Evolutionary conservation across 2,113 vertebrate species (phyloP).

Genomic region (Ploceus nigricollis): DNA sequence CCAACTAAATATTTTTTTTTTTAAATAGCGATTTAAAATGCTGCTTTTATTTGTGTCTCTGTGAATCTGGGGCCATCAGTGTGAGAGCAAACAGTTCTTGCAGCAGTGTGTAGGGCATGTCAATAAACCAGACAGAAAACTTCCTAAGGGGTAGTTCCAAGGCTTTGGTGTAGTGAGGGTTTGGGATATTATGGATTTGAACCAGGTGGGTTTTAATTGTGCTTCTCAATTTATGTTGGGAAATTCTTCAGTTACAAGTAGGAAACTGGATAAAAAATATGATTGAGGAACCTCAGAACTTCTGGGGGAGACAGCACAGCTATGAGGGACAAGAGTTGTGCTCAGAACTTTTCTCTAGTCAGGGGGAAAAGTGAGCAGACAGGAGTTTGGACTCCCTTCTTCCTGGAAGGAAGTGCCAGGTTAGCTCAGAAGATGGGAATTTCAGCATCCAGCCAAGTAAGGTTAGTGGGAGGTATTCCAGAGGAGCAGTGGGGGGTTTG

Average conservation of each 20-base stretch:
- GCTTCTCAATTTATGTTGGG: neutral
- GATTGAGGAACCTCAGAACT: neutral
- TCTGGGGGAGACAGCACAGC: neutral
- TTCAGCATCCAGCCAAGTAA: neutral
- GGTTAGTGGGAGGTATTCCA: neutral
- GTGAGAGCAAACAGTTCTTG: neutral
- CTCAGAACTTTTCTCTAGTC: neutral
- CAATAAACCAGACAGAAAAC: neutral
- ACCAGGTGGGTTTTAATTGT: neutral
- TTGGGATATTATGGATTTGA: neutral
- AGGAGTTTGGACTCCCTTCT: neutral
- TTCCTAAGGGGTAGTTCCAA: neutral
- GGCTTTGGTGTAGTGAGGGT: neutral
- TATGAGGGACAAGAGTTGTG: neutral
- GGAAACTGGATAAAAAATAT: neutral
- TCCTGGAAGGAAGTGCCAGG: neutral
- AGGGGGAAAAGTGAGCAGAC: neutral
- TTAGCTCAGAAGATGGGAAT: neutral
- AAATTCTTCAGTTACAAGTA: neutral
- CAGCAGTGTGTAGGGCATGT: fast-evolving
- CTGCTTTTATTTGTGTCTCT: neutral
- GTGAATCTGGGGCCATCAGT: neutral
- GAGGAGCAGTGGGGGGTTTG: neutral
- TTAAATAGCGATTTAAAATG: neutral
- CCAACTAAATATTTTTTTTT: neutral